Evolutionary conservation across 2,888 invertebrate species (phyloP), one percentile per base, ranked within the genome.

Genomic region (Pachydiplax longipennis): DNA sequence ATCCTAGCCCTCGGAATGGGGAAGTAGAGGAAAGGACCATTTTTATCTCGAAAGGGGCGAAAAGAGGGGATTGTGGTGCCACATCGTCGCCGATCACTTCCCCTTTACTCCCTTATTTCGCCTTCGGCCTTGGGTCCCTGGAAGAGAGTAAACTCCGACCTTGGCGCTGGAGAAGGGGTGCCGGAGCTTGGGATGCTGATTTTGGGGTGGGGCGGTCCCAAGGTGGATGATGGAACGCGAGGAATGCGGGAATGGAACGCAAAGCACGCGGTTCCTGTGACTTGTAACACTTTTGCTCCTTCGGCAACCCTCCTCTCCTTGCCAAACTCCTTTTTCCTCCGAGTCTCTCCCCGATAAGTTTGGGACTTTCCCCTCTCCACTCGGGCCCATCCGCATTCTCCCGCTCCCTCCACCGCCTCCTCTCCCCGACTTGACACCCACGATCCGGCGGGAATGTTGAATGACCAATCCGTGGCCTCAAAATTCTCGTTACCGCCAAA

Each of bases 121-220:
- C 31, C 18, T 37, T 58, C 65, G 87, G 61, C 87, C 87, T 87
- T 87, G 87, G 87, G 61, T 87, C 61, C 87, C 35, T 61, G 65
- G 61, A 87, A 87, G 87, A 87, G 87, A 87, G 87, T 87, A 87
- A 87, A 87, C 87, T 87, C 87, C 87, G 87, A 37, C 87, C 87
- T 87, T 87, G 87, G 35, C 61, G 22, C 22, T 0, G 61, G 87
- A 61, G 65, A 22, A 37, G 87, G 87, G 87, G 83, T 31, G 48
- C n/a, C 82, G 25, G 82, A 48, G 48, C 25, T 35, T 40, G 25
- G 82, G 82, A 53, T 40, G 81, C 37, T 37, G 81, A 37, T n/a
- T 18, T 35, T 58, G 83, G 83, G 83, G 58, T 83, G 83, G 35
- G 82, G 83, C 53, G 83, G 82, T 25, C 58, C 83, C 58, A 53